Conservation (phyloP, 2,888 invertebrate species). For the Agonopterix arenella region DNA sequence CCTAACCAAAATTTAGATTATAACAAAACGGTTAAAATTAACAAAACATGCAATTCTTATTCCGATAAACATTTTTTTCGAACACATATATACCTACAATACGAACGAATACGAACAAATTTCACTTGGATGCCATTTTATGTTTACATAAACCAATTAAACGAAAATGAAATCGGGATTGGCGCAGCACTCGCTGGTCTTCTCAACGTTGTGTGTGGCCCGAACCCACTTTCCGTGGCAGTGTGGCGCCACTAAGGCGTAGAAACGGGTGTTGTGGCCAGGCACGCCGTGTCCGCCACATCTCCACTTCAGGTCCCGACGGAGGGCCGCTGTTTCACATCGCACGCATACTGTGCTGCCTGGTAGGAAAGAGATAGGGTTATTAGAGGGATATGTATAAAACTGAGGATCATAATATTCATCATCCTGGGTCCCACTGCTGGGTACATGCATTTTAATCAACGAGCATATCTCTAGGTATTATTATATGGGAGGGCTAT, state of each 20-base stretch:
- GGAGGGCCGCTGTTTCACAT: constrained; percentile 89
- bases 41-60: no score
- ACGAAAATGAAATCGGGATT: constrained; percentile 70
- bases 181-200: constrained; percentile 48
- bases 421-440: no score
- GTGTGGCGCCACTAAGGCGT: constrained; percentile 88
- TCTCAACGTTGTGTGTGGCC: constrained; percentile 45
- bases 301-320: constrained; percentile 83
- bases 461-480: no score
- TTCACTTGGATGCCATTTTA: background rate
- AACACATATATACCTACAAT: no score
- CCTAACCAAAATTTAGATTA: no score
- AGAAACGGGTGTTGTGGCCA: constrained; percentile 87
- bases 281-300: constrained; percentile 92
- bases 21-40: no score
- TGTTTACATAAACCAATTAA: constrained; percentile 26
- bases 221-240: constrained; percentile 94
- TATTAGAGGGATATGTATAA: background rate
- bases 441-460: no score
- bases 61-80: no score
- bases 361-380: constrained; percentile 29
- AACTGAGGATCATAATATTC: background rate
- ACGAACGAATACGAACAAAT: background rate
- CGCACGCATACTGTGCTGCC: constrained; percentile 87
- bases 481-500: no score